These are phyloP conservation scores for Brachyhypopomus occidentalis DNA, from an alignment of 2,113 vertebrate species.

Conservation along the genomic window DNA sequence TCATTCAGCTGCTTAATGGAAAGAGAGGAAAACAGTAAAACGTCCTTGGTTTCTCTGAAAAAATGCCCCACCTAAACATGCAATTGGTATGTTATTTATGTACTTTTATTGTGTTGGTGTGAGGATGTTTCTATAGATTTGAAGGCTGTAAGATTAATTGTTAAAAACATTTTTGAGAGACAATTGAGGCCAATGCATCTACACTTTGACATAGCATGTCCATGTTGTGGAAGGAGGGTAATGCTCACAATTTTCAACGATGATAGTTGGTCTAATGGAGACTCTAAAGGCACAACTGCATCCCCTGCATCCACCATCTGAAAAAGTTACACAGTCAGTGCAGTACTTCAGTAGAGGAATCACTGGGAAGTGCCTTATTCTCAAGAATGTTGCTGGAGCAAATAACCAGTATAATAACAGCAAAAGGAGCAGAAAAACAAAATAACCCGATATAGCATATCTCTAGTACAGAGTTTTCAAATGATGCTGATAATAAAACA, in stretches of 20 bases:
- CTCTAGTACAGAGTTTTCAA: too few relatives aligned
- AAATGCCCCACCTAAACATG: neutral
- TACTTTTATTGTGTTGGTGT: too few relatives aligned
- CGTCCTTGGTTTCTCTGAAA: neutral
- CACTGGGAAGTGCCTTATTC: neutral
- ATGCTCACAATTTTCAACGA: constrained; percentile 35
- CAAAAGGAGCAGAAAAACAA: neutral
- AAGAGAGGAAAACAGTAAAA: neutral
- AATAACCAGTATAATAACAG: neutral
- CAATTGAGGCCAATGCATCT: too few relatives aligned
- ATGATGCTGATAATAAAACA: too few relatives aligned
- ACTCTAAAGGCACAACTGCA: constrained; percentile 56
- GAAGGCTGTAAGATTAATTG: too few relatives aligned
- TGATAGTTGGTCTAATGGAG: constrained; percentile 21
- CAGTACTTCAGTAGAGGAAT: neutral
- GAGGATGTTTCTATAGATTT: too few relatives aligned
- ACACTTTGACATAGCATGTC: neutral
- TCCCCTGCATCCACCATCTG: constrained; percentile 76
- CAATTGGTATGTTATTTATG: too few relatives aligned
- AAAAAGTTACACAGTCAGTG: constrained; percentile 26
- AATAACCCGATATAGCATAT: too few relatives aligned
- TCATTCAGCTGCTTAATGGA: constrained; percentile 1
- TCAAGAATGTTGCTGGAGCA: neutral
- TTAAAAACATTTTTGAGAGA: too few relatives aligned
- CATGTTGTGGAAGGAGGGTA: neutral